phyloP scores from a whole-genome alignment of 2,797 vertebrate genomes.

The Mallotus villosus region DNA sequence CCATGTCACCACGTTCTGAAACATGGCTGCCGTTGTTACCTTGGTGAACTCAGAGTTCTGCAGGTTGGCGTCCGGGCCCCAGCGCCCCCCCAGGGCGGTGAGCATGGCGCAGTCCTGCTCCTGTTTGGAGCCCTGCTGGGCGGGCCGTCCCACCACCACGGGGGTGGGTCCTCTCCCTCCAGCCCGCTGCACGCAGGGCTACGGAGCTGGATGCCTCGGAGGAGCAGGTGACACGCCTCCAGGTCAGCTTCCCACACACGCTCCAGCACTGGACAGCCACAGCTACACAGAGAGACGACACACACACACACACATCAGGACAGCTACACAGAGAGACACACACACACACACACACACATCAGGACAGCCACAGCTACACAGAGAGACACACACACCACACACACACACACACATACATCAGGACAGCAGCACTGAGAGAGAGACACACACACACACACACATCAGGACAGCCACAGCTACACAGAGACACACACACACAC shows the following conservation, averaged over 20 bases:
- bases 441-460: too few species aligned
- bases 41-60: constrained; percentile 78
- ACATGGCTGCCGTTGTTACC: constrained; percentile 64
- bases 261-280: constrained; percentile 77
- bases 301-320: too few species aligned
- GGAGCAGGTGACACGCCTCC: constrained; percentile 85
- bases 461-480: too few species aligned
- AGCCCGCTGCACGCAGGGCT: constrained; percentile 63
- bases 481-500: too few species aligned
- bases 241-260: constrained; percentile 88
- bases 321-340: too few species aligned
- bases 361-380: constrained; percentile 76
- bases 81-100: constrained; percentile 68
- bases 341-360: too few species aligned
- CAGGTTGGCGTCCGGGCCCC: constrained; percentile 60
- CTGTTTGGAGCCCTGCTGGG: constrained; percentile 55
- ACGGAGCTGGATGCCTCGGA: constrained; percentile 77
- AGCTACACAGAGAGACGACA: too few species aligned
- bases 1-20: constrained; percentile 7
- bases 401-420: not conserved
- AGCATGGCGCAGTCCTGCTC: constrained; percentile 74
- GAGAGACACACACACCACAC: constrained; percentile 42
- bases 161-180: constrained; percentile 66
- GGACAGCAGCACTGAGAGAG: too few species aligned
- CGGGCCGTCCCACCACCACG: constrained; percentile 37